These are phyloP conservation scores for Panulirus ornatus DNA, from an alignment of 1,140 invertebrate species.

Conservation along the genomic window DNA sequence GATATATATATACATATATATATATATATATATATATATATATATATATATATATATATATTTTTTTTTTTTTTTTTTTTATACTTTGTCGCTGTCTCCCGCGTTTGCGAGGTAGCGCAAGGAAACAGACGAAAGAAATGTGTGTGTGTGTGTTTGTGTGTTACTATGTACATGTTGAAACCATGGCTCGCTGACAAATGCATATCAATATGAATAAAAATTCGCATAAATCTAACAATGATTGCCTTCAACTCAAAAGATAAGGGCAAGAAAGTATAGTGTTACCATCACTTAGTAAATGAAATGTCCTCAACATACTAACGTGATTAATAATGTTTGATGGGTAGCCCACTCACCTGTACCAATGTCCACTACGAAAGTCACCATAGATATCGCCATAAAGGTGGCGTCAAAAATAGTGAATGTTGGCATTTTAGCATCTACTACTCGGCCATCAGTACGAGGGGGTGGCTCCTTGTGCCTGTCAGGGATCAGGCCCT, in stretches of 20 bases:
- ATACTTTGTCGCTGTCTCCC: too few relatives aligned
- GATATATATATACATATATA: too few relatives aligned
- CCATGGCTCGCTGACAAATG: neutral
- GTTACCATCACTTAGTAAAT: neutral
- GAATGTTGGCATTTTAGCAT: constrained; percentile 40
- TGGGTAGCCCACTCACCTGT: constrained; percentile 33
- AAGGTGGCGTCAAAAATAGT: constrained; percentile 43
- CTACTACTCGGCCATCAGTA: constrained; percentile 47
- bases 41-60: too few relatives aligned
- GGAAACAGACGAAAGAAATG: too few relatives aligned
- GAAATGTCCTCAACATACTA: too few relatives aligned
- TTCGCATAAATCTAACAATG: neutral
- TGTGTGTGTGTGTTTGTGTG: too few relatives aligned
- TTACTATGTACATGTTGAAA: neutral
- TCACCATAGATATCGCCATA: constrained; percentile 55
- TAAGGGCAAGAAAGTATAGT: neutral
- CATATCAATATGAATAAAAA: neutral
- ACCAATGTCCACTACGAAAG: constrained; percentile 38
- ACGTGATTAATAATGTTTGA: neutral
- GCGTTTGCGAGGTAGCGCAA: too few relatives aligned
- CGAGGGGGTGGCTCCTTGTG: constrained; percentile 25
- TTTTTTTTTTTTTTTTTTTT: too few relatives aligned
- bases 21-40: too few relatives aligned
- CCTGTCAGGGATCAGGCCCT: neutral
- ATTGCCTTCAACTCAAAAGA: neutral